Evolutionary conservation across 2,113 vertebrate species (phyloP).

Genomic region (Eulemur macaco): DNA sequence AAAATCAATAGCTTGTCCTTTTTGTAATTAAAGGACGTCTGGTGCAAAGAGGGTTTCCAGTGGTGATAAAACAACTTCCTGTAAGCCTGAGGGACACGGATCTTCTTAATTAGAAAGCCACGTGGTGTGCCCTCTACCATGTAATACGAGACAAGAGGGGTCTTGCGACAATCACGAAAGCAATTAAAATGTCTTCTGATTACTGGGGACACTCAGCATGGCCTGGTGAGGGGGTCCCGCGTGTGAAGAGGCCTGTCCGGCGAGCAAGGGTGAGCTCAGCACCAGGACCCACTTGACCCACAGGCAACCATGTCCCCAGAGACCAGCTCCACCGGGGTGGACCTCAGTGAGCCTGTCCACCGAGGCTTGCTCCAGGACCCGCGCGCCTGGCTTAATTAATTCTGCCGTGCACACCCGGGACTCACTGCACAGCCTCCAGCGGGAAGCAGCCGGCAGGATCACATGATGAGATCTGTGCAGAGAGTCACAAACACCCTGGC

Average conservation of each 20-base stretch:
- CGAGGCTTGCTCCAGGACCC: fast-evolving
- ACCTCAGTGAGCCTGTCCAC: not conserved
- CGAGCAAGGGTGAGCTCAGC: not conserved
- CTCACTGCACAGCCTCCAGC: not conserved
- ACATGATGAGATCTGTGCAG: fast-evolving
- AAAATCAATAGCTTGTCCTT: conserved; percentile 61
- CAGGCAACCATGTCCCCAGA: not conserved
- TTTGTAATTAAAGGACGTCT: conserved; percentile 69
- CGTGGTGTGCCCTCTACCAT: not conserved
- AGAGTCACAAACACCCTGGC: not conserved
- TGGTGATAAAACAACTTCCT: conserved; percentile 47
- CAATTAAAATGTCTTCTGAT: conserved; percentile 52
- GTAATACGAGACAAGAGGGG: conserved; percentile 18
- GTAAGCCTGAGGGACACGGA: conserved; percentile 26
- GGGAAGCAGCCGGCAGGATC: not conserved
- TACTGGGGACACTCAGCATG: fast-evolving
- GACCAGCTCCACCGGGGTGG: fast-evolving
- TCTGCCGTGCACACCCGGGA: not conserved
- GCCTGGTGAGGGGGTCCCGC: not conserved
- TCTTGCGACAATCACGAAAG: conserved; percentile 42
- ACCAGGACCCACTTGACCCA: not conserved
- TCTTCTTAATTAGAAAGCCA: conserved; percentile 72
- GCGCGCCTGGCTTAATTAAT: not conserved
- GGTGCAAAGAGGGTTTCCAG: conserved; percentile 49
- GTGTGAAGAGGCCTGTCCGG: not conserved